Evolutionary conservation across 2,113 vertebrate species (phyloP), one percentile per base, ranked within the genome.

Genomic region (Paradoxurus hermaphroditus): DNA sequence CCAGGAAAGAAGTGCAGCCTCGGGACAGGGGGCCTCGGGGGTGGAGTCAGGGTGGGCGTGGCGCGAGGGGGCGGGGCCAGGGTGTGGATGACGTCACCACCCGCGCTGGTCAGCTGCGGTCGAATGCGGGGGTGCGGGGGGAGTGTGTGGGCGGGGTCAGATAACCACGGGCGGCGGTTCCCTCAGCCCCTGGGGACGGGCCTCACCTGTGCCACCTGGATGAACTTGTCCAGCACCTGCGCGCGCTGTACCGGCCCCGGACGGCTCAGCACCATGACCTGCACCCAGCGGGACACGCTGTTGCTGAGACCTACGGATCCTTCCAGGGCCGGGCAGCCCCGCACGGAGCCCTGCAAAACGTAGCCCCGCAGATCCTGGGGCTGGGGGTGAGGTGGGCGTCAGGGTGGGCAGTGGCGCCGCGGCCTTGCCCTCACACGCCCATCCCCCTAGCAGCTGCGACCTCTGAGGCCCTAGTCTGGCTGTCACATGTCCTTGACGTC

Each of bases 201-300:
- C 51, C 97, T 98, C 98, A 99, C 99, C 99, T 99, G 99, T 81
- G 99, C 99, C 84, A 99, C 99, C 0, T 98, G 99, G 63, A 99
- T 99, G 98, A 99, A 99, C 98, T 99, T 99, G 97, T 99, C 99
- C 98, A 99, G 99, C 98, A 99, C 99, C 97, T 99, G 99, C 0
- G 99, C 99, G n/a, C 99, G 98, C 98, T 99, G 99, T 86, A 99
- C 99, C 15, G 99, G 98, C 0, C 99, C 99, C n/a, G 99, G 99
- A 46, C 99, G 98, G 98, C 99, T 99, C 83, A 99, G 99, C 97
- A 99, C 99, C 99, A 99, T 99, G 91, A 99, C 99, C 98, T 99
- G 99, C 72, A 99, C 99, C 99, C 99, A 99, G 97, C 99, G 99
- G 25, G 99, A 99, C 68, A 99, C 99, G 0, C 99, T 99, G 39